Evolutionary conservation across 2,888 invertebrate genomes (phyloP), one percentile per base, ranked within the genome.

Genomic region (Mystacides longicornis): DNA sequence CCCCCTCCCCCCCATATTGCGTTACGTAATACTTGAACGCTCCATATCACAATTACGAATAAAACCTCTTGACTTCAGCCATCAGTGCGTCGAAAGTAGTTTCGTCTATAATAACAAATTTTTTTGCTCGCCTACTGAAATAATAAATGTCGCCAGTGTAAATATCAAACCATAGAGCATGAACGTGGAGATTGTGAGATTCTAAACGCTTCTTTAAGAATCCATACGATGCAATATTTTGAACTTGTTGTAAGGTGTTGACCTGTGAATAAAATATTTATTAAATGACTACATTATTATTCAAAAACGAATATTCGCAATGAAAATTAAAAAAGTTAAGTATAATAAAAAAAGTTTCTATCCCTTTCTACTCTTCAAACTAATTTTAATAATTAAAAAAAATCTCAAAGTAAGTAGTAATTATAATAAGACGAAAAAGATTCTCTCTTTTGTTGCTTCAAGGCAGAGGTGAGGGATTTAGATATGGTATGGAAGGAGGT

Each of bases 151-250:
- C 93, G 0, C 95, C 97, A 0, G 93, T 93, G 68, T 95, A 95
- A 69, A 98, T 93, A 69, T 97, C 97, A 69, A 97, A 96, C 97
- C 97, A 98, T 37, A 98, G 75, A 0, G 96, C 97, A 66, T 93
- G 94, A 62, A 96, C 87, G 65, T 91, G 90, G 43, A 94, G 77
- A 67, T 92, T 84, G 64, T 91, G 87, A 45, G 81, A 81, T 68
- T 89, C 85, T 16, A 96, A 74, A 1, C 91, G 82, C 60, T 84
- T 83, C 66, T 89, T 89, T 33, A 96, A 73, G 74, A 95, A 93
- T 42, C 92, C 90, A 68, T 96, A 94, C 14, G 93, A 93, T 2
- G 93, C 90, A 48, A 96, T 83, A 69, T 96, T 94, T 69, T 94
- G 91, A 61, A 95, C 73, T 71, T 96, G 95, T 67, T 94, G 91